Base-by-base conservation (phyloP, 2,888 invertebrate species). In the Coecobrya sp. region DNA sequence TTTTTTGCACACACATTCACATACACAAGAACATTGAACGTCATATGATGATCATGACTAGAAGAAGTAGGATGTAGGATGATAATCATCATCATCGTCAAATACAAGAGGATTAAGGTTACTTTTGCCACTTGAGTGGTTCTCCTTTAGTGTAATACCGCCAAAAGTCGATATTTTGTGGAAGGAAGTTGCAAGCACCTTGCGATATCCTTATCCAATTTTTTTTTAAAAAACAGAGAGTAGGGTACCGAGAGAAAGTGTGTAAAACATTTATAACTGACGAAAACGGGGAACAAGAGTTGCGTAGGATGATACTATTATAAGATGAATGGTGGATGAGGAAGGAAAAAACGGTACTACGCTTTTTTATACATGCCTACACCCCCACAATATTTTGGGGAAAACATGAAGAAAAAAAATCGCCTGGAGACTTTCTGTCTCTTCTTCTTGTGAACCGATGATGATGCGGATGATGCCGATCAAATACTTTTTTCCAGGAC, bases 51-150 rank as follows among this genome's bases (percentile, higher is more conserved):
- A 70, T 70, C 49, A 76, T 76, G 76, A 49, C 76, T 22, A 49
- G 49, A 76, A 49, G 76, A 49, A 45, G 49, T 76, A 76, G 49
- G 76, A 76, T n/a, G n/a, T 55, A 19, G n/a, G n/a, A 70, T 36
- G 36, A n/a, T n/a, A 36, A 76, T 76, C 10, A 76, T 76, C 76
- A 30, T 59, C 81, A 59, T 30, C 59, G 1, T 81, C 59, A 81
- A 81, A 81, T 81, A 81, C 81, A 81, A 81, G 81, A 81, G 81
- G 81, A 81, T 81, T 81, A 81, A 81, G 81, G 81, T 81, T 81
- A 76, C 45, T 76, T 76, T 76, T 76, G 76, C 76, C 45, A 49
- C 81, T 10, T 10, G 30, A 59, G 55, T 81, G 11, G 27, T 19
- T 81, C 36, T 30, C 22, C 25, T 49, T n/a, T 49, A 16, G n/a